Evolutionary conservation across 2,888 invertebrate species (phyloP), one percentile per base, ranked within the genome.

Genomic region (Ptilodon capucinus): DNA sequence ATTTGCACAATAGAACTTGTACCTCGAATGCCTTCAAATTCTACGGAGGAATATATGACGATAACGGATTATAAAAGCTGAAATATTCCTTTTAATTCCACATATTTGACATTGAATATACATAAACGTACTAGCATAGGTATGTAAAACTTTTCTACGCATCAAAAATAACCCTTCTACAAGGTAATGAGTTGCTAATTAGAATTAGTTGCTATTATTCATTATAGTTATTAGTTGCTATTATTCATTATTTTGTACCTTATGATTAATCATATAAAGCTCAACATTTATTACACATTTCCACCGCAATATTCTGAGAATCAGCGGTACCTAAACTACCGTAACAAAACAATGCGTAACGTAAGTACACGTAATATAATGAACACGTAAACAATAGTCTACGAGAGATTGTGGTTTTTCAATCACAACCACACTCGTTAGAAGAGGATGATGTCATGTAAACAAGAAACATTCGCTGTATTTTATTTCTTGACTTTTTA

Each of bases 391-490:
- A 59, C 56, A 63, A 63, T 55, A 44, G 63, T 36, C 48, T 19
- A 56, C 47, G 56, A 52, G 43, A 48, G n/a, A 40, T 40, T 53
- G 50, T 34, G 44, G 47, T 48, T 58, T 60, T 49, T 49, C 52
- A 41, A 57, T 57, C 36, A 51, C 48, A 45, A 48, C 46, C 16
- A n/a, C 45, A 42, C 25, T 42, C 14, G 53, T 42, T 38, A 48
- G 34, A 48, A 51, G 18, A 19, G 13, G 16, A 16, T 65, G 54
- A 54, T 46, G 51, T 54, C 47, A 59, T 51, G 9, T 8, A 28
- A 38, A 38, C 38, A 38, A 38, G 38, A n/a, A 19, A 4, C 32
- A 32, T 14, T 14, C 14, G 14, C 13, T 16, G 2, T 35, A 19
- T 38, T 5, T 38, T 38, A 18, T 18, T n/a, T 18, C 19, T 19